Evolutionary conservation across 2,113 vertebrate genomes (phyloP), one percentile per base, ranked within the genome.

Genomic region (Myotis davidii): DNA sequence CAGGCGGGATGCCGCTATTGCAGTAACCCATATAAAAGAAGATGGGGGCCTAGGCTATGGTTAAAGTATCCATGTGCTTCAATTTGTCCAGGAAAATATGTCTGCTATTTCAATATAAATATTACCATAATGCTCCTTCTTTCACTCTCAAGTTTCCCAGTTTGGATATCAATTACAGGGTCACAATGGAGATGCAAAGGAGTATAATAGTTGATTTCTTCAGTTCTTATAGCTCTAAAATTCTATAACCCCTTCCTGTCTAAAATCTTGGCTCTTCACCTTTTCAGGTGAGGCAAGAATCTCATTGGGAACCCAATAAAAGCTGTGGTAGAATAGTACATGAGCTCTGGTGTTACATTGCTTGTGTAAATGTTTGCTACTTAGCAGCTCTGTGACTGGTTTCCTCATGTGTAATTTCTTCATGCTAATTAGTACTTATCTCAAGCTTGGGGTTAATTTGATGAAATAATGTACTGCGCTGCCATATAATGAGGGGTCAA

Each of bases 401-500:
- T 94, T 92, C 42, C 61, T 61, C 67, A 45, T 5, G n/a, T 54
- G 27, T 81, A 87, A 84, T 88, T 87, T 93, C n/a, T 61, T 88
- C 34, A 64, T 70, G 34, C 37, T 70, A 70, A 52, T 64, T 64
- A 76, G 50, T 50, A 85, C 9, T 76, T 86, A 64, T 23, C 9
- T 59, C 27, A 74, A 48, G 16, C 10, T 86, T 83, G 25, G 20
- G 54, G 83, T 50, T 70, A 72, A 77, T 84, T 52, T 79, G 45
- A 76, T 59, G 23, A 87, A 83, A 87, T 78, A 92, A 93, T 61
- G 61, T 20, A 89, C 52, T 70, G 34, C 69, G 85, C 20, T 69
- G 52, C 25, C 45, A 79, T 10, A 86, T 11, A 54, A 32, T 34
- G n/a, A 52, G 42, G 52, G 11, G 50, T 93, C 48, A 59, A 0